These are phyloP conservation scores for Drosophila hamatofila DNA, from an alignment of 2,888 invertebrate genomes.

Conservation along the genomic window DNA sequence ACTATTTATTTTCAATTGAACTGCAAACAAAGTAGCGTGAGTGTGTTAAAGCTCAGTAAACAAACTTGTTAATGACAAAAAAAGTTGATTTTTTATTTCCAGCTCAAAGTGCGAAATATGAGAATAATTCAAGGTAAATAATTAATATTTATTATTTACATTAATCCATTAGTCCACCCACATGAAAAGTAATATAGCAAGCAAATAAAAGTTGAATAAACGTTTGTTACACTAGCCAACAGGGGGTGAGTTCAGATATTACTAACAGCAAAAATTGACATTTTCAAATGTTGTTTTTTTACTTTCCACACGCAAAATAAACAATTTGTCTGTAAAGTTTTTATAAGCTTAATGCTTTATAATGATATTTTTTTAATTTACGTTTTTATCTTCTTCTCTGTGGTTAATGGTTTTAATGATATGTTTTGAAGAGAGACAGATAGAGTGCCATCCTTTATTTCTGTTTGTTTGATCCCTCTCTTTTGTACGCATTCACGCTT, in stretches of 20 bases:
- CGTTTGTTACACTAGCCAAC: background rate
- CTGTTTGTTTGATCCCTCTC: background rate
- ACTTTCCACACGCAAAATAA: background rate
- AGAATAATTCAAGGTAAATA: constrained; percentile 12
- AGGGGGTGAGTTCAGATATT: background rate
- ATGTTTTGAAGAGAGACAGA: too few species aligned
- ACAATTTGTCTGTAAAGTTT: background rate
- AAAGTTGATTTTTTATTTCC: too few species aligned
- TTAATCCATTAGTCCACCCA: constrained; percentile 6
- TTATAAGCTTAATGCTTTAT: background rate
- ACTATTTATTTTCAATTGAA: constrained; percentile 34
- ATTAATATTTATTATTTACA: constrained; percentile 7
- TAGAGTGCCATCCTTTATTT: too few species aligned
- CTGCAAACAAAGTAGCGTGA: constrained; percentile 13
- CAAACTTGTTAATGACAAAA: background rate
- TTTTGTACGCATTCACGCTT: too few species aligned
- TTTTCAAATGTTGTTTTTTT: background rate
- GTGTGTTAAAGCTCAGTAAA: constrained; percentile 12
- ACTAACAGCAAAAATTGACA: background rate
- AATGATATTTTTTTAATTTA: background rate
- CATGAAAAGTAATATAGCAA: background rate
- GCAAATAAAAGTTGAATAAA: background rate
- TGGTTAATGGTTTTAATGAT: background rate
- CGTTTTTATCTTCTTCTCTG: background rate
- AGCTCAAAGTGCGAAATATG: constrained; percentile 4